Base-by-base conservation (phyloP, 2,888 invertebrate species). In the Furcula furcula region DNA sequence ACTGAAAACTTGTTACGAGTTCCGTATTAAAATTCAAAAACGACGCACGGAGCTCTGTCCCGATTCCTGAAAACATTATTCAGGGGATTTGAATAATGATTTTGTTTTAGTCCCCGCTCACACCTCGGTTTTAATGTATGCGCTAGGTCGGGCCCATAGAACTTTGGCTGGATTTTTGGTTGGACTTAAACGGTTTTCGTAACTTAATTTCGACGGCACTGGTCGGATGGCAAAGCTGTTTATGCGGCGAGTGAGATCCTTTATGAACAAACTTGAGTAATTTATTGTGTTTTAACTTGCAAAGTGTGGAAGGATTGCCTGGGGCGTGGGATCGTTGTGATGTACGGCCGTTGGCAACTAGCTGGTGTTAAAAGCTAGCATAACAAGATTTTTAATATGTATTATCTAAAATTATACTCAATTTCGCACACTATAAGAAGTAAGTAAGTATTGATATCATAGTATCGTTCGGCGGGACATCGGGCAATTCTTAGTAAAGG, bases 21-120 rank as follows among this genome's bases (percentile, higher is more conserved):
- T 66, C 78, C 79, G 65, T 87, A 87, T 88, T 88, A 87, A 88
- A 88, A 88, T 88, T 88, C 88, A 88, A 87, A 88, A 88, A 87
- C 85, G 85, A 79, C 77, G 81, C 70, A 75, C 76, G 68, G 67
- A 83, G 83, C 83, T 81, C 81, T 60, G 78, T 75, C 79, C 74
- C 77, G 75, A 82, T 79, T 80, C 78, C 82, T 77, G 84, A 84
- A 84, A 84, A 85, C 87, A 86, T 87, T 87, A 88, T 87, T 83
- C 87, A 79, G 65, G 58, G 72, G 85, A 87, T 87, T 86, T 87
- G 85, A 87, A 88, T 88, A 88, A 87, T 85, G 80, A 87, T 85
- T 85, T 79, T 83, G 85, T 83, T 85, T 81, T 69, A 85, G 80
- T 74, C 76, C 67, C 66, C 53, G 61, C 60, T 65, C 76, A 70